Conservation (phyloP, 2,888 invertebrate species). For the Lithosia quadra region DNA sequence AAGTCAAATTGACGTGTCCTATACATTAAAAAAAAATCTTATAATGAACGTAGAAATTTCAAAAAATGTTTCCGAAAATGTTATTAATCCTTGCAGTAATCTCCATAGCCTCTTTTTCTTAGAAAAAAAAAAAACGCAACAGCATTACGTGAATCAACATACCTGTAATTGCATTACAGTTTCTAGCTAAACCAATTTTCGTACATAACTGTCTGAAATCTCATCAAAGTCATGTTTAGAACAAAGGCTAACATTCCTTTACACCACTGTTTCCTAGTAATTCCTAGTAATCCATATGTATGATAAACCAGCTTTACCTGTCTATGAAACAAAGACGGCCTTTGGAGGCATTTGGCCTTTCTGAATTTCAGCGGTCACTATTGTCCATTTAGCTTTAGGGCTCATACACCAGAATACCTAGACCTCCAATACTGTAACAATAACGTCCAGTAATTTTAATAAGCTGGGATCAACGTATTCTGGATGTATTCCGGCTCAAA, state of each 20-base stretch:
- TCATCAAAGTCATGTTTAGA: conserved; percentile 52
- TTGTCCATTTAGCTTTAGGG: conserved; percentile 72
- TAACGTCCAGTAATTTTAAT: conserved; percentile 39
- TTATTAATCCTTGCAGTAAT: no score
- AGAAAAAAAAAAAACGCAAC: background rate
- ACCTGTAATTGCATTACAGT: conserved; percentile 7
- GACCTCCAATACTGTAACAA: conserved; percentile 49
- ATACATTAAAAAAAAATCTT: no score
- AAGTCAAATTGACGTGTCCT: no score
- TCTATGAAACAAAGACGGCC: conserved; percentile 70
- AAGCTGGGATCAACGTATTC: conserved; percentile 53
- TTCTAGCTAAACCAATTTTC: conserved; percentile 38
- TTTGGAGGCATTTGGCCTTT: conserved; percentile 66
- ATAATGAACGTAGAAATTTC: no score
- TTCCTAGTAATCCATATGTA: conserved; percentile 45
- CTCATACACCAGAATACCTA: conserved; percentile 47
- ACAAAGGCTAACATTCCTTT: conserved; percentile 60
- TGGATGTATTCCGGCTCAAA: conserved; percentile 62
- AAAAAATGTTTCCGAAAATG: no score
- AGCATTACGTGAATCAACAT: background rate
- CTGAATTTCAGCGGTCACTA: conserved; percentile 68
- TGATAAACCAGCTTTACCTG: conserved; percentile 60
- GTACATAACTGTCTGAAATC: conserved; percentile 35
- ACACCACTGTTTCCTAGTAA: conserved; percentile 50
- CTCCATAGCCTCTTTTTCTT: background rate